These are phyloP conservation scores for Cirrhinus mrigala DNA, from an alignment of 2,797 vertebrate genomes.

Conservation along the genomic window DNA sequence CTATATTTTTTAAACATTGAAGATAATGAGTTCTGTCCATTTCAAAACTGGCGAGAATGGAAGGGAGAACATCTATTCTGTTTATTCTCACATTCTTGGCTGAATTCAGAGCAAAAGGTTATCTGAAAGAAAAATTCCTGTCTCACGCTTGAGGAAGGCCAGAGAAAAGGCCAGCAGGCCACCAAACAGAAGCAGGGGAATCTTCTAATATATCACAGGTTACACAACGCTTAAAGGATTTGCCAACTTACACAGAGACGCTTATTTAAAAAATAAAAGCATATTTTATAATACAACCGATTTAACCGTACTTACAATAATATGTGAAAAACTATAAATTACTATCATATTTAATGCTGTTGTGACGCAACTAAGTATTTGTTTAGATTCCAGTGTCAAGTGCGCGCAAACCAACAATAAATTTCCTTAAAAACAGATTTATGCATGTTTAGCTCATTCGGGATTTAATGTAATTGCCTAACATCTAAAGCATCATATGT, in stretches of 20 bases:
- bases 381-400: constrained; percentile 13
- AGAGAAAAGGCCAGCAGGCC: constrained; percentile 75
- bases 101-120: constrained; percentile 84
- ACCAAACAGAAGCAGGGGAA: constrained; percentile 49
- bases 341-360: neutral
- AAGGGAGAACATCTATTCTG: constrained; percentile 55
- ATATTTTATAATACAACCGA: neutral
- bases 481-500: neutral
- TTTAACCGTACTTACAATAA: neutral
- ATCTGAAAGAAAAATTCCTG: constrained; percentile 84
- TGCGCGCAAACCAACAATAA: neutral
- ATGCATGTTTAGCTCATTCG: neutral
- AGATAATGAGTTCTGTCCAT: neutral
- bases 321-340: neutral
- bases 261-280: neutral
- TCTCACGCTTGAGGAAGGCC: constrained; percentile 80
- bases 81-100: constrained; percentile 76
- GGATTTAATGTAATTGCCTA: neutral
- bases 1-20: neutral
- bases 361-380: neutral
- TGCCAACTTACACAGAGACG: neutral
- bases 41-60: constrained; percentile 1
- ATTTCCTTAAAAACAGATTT: neutral
- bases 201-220: neutral
- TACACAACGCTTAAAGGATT: neutral